phyloP scores from a whole-genome alignment of 2,888 invertebrate genomes.

The Melieria omissa region DNA sequence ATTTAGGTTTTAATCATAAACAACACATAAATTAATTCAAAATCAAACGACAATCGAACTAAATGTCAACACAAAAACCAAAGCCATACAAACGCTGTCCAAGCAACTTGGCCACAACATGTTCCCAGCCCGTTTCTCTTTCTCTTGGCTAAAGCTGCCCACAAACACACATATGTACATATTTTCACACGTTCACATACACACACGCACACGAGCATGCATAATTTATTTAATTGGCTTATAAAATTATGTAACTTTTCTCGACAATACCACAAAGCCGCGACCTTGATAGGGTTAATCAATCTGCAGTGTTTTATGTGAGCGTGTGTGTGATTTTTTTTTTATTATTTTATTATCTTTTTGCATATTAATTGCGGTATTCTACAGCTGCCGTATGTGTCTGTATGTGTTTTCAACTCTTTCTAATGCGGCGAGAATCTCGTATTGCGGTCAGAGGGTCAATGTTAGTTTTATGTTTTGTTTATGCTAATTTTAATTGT shows the following conservation, averaged over 20 bases:
- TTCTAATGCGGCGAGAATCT: neutral
- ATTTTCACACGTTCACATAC: neutral
- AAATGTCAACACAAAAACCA: too few relatives aligned
- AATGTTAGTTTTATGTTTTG: constrained; percentile 45
- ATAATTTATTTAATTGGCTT: constrained; percentile 49
- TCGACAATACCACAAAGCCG: constrained; percentile 29
- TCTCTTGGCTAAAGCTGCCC: neutral
- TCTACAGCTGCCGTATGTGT: neutral
- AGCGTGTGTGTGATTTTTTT: neutral
- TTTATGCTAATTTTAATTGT: constrained; percentile 16
- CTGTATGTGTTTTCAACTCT: constrained; percentile 7
- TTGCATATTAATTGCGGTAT: constrained; percentile 15
- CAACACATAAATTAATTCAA: neutral
- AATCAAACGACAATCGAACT: neutral
- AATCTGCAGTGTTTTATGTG: constrained; percentile 2
- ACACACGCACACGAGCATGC: constrained; percentile 35
- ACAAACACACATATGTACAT: neutral
- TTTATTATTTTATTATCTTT: constrained; percentile 17
- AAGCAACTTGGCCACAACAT: too few relatives aligned
- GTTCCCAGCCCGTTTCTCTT: too few relatives aligned
- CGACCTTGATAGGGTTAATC: constrained; percentile 54
- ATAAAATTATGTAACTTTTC: constrained; percentile 42
- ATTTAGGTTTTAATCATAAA: neutral
- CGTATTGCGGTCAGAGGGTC: constrained; percentile 52
- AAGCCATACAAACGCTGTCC: too few relatives aligned